These are phyloP conservation scores for Rhynchomys soricoides DNA, from an alignment of 2,113 vertebrate species.

Conservation along the genomic window DNA sequence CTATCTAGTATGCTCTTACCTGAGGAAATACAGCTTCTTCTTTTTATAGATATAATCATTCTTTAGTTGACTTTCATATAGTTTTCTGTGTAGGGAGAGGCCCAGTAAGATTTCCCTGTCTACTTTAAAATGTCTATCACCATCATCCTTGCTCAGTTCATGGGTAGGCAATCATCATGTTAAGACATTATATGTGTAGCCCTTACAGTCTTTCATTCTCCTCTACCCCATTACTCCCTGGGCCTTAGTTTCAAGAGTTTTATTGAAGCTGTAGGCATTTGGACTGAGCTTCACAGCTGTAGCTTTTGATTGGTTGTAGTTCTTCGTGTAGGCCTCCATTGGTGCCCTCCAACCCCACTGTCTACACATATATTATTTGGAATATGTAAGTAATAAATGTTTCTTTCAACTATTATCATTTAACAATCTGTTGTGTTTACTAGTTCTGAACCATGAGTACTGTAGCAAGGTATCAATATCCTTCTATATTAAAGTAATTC, in stretches of 20 bases:
- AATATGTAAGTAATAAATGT: background rate
- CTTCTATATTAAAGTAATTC: background rate
- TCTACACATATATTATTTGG: background rate
- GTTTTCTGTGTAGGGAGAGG: background rate
- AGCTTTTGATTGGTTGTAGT: background rate
- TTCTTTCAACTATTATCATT: background rate
- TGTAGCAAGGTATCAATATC: background rate
- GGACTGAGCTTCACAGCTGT: background rate
- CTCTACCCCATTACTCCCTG: background rate
- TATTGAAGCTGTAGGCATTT: background rate
- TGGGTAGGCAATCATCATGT: too few species aligned
- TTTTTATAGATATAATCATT: background rate
- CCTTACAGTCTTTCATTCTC: background rate
- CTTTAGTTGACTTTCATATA: background rate
- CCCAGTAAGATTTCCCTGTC: background rate
- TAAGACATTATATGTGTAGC: background rate
- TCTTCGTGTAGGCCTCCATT: background rate
- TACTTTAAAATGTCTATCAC: background rate
- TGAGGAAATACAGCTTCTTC: background rate
- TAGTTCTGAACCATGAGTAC: background rate
- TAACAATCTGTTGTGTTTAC: too few species aligned
- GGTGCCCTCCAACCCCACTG: rapidly evolving
- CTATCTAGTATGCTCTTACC: background rate
- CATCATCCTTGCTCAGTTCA: background rate
- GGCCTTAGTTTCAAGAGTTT: background rate